A percentile compares a stretch with the other conserved stretches of the same genome.
Conservation (phyloP, 1,140 invertebrate genomes). For the Adelges cooleyi region DNA sequence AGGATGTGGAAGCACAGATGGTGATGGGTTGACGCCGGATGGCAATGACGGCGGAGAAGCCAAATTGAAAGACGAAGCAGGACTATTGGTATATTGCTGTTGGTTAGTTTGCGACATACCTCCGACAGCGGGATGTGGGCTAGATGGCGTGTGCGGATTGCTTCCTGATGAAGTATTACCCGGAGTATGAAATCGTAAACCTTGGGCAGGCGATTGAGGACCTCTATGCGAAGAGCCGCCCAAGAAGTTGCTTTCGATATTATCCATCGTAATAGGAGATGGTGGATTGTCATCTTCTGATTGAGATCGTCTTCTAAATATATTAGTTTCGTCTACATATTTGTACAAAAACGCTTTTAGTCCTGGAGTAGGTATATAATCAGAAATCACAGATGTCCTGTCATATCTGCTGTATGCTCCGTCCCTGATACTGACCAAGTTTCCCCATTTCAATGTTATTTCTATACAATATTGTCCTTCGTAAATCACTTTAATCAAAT, state of each 20-base stretch:
- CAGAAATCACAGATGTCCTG: conserved; percentile 76
- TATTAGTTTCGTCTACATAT: conserved; percentile 81
- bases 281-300: conserved; percentile 94
- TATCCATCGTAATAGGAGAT: conserved; percentile 71
- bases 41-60: conserved; percentile 67
- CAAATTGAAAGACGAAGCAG: conserved; percentile 66
- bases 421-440: conserved; percentile 78
- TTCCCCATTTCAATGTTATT: conserved; percentile 69
- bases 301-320: conserved; percentile 65
- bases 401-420: conserved; percentile 90
- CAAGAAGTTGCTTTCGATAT: conserved; percentile 40
- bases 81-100: conserved; percentile 50
- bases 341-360: conserved; percentile 85
- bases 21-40: conserved; percentile 53
- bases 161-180: conserved; percentile 67
- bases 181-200: conserved; percentile 60
- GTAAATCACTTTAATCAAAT: conserved; percentile 73
- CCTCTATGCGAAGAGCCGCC: conserved; percentile 46
- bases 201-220: conserved; percentile 56
- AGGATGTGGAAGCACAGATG: conserved; percentile 65
- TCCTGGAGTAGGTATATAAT: conserved; percentile 82
- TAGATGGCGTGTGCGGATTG: conserved; percentile 78
- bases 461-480: conserved; percentile 86
- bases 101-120: conserved; percentile 34
- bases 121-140: conserved; percentile 54